These are phyloP conservation scores for Rhimphoctona megacephalus DNA, from an alignment of 2,888 invertebrate species.

Conservation along the genomic window DNA sequence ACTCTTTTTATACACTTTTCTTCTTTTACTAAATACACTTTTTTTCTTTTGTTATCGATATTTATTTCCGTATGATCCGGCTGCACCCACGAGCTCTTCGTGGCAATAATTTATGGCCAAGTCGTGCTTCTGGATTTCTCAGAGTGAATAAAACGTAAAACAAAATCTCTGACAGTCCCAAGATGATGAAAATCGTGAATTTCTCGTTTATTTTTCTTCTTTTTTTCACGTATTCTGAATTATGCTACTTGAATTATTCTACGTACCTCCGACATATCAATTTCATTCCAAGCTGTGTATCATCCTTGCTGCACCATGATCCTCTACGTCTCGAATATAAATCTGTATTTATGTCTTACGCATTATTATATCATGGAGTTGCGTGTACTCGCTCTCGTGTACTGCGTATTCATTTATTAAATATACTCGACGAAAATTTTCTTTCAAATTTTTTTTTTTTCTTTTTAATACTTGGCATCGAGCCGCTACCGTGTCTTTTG, in stretches of 20 bases:
- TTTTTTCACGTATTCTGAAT: conserved; percentile 36
- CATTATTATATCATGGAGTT: conserved; percentile 46
- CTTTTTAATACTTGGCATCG: no score
- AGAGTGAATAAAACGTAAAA: conserved; percentile 15
- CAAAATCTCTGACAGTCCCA: conserved; percentile 12
- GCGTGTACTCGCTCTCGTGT: conserved; percentile 35
- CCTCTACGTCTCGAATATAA: conserved; percentile 1
- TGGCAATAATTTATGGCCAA: conserved; percentile 49
- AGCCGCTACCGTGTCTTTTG: no score
- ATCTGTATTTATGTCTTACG: conserved; percentile 40
- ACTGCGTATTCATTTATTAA: conserved; percentile 27
- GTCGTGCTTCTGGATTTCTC: conserved; percentile 40
- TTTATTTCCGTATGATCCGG: conserved; percentile 60
- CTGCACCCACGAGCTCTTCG: conserved; percentile 39
- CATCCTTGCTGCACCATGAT: conserved; percentile 17
- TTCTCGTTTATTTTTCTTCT: background rate
- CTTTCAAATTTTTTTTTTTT: no score
- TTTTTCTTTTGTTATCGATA: conserved; percentile 55
- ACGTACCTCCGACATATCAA: conserved; percentile 40
- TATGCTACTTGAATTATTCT: conserved; percentile 43
- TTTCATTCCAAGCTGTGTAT: conserved; percentile 41
- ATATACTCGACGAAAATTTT: no score
- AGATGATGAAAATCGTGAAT: conserved; percentile 29
- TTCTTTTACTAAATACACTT: background rate
- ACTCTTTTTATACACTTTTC: conserved; percentile 5